Conservation (phyloP, 2,888 invertebrate species). For the Oeneis ivallda region DNA sequence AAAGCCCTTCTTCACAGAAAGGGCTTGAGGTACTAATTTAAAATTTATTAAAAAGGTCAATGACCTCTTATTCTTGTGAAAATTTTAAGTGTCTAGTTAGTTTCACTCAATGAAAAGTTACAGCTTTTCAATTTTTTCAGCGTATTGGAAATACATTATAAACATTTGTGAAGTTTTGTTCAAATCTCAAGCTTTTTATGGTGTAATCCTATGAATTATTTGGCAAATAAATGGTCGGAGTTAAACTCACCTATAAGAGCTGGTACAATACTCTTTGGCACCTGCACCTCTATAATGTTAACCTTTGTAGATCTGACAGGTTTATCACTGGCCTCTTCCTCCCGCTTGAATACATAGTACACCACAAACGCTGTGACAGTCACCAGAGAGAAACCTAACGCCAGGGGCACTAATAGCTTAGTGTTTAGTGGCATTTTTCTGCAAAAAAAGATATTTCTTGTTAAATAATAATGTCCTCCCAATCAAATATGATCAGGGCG, state of each 20-base stretch:
- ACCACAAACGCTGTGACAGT: slow-evolving; percentile 86
- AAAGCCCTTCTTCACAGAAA: no score
- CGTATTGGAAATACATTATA: no score
- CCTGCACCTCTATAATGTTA: slow-evolving; percentile 79
- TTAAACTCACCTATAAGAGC: slow-evolving; percentile 82
- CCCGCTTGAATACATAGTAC: slow-evolving; percentile 85
- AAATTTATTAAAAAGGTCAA: no score
- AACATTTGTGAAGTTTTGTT: no score
- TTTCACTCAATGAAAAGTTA: no score
- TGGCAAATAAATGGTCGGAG: neutral
- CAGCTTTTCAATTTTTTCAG: no score
- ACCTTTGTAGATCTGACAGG: slow-evolving; percentile 57
- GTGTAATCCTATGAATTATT: neutral
- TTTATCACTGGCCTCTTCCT: slow-evolving; percentile 69
- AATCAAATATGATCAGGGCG: no score
- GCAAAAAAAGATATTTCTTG: slow-evolving; percentile 39
- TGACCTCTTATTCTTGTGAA: no score
- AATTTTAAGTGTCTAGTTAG: no score
- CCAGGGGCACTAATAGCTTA: slow-evolving; percentile 77
- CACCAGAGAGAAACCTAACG: slow-evolving; percentile 85
- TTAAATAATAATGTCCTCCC: neutral
- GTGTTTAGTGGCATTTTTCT: slow-evolving; percentile 61
- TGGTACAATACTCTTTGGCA: slow-evolving; percentile 84
- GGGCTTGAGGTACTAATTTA: no score
- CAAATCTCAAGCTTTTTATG: no score